Conservation (phyloP, 2,113 vertebrate species). For the Synodontis membranacea region DNA sequence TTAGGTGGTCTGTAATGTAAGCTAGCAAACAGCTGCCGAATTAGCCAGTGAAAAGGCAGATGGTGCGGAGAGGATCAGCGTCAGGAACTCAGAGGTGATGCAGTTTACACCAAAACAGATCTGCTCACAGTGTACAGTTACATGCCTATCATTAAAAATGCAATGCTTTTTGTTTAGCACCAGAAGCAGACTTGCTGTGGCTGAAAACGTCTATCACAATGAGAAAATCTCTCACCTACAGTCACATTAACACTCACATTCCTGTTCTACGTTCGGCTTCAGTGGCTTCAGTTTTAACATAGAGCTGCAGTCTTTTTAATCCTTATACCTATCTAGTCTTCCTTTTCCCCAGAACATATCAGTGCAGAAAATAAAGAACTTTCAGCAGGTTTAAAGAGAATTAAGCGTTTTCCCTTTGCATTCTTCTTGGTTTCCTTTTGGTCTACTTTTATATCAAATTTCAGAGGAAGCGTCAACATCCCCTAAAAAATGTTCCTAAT, state of each 20-base stretch:
- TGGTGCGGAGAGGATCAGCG: slow-evolving; percentile 14
- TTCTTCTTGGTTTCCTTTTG: slow-evolving; percentile 58
- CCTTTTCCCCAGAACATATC: slow-evolving; percentile 51
- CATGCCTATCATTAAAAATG: neutral
- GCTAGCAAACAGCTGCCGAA: slow-evolving; percentile 35
- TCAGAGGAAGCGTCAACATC: neutral
- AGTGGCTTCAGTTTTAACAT: slow-evolving; percentile 42
- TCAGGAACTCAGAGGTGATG: neutral
- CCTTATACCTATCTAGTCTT: slow-evolving; percentile 17
- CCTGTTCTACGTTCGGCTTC: neutral
- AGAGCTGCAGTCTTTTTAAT: slow-evolving; percentile 49
- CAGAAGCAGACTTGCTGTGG: slow-evolving; percentile 18
- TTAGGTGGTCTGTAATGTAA: slow-evolving; percentile 24
- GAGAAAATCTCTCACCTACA: slow-evolving; percentile 23
- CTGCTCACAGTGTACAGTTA: slow-evolving; percentile 9
- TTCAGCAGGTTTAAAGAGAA: slow-evolving; percentile 37
- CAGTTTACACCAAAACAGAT: slow-evolving; percentile 24
- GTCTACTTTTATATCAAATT: slow-evolving; percentile 37
- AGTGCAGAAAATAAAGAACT: slow-evolving; percentile 55
- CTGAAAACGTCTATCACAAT: slow-evolving; percentile 18
- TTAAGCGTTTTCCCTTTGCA: slow-evolving; percentile 37
- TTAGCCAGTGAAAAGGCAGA: slow-evolving; percentile 23
- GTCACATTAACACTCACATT: slow-evolving; percentile 15
- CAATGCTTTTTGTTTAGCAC: neutral
- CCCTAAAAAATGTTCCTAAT: slow-evolving; percentile 23